Evolutionary conservation across 2,888 invertebrate species (phyloP), one percentile per base, ranked within the genome.

Genomic region (Agriopis aurantiaria): DNA sequence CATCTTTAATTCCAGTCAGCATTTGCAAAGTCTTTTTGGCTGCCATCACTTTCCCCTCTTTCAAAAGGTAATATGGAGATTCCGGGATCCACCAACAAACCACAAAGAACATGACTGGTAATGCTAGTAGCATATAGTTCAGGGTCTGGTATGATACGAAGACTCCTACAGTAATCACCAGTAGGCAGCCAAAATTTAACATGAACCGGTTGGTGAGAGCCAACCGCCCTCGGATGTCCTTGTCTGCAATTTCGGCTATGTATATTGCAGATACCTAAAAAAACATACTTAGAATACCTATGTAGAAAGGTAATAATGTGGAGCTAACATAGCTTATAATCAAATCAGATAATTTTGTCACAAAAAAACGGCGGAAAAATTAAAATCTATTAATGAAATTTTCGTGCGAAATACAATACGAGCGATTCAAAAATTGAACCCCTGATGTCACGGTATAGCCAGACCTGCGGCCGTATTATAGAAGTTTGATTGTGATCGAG

Each of bases 1-100:
- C 79, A 77, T 87, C 83, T 41, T 80, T 82, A 62, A 74, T 80
- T 14, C 92, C 91, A 61, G 89, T 91, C 9, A 95, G 77, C 56
- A 78, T 86, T 60, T 73, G 78, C 23, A 95, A 74, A 11, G 85
- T 90, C 8, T 82, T 83, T 67, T 85, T 90, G 0, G 95, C 95
- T 0, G 88, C 84, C 1, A 89, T 87, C 1, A 91, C 85, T 17
- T 89, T 86, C 0, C 92, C 91, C 66, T 89, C 90, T 82, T 95
- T 95, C 43, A 96, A 80, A 33, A 95, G 85, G 74, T 89, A 95
- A 77, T 96, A 95, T 0, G 96, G 96, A 0, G 95, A 95, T 78
- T 96, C 96, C 0, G 96, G 96, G 80, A 96, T 95, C 86, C 94
- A 95, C 68, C 88, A 84, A 73, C 95, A 95, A 0, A 87, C 88